Evolutionary conservation across 1,140 invertebrate genomes (phyloP).

Genomic region (Drosophila burlai): DNA sequence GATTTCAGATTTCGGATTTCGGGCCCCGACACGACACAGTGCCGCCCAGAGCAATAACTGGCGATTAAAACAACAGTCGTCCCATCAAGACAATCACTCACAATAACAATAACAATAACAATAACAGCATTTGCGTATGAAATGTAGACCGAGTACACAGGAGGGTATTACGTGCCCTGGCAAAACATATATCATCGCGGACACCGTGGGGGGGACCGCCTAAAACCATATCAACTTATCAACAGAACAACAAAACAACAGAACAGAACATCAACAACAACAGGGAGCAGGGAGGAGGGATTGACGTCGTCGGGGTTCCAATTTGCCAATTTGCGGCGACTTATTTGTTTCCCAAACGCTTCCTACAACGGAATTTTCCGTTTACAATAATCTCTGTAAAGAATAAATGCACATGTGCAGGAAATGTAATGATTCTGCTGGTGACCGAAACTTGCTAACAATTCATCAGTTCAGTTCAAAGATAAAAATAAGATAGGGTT

Average conservation of each 20-base stretch:
- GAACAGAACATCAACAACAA: slow-evolving; percentile 5
- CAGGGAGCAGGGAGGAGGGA: neutral
- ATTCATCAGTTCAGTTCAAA: neutral
- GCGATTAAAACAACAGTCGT: slow-evolving; percentile 56
- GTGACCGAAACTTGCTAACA: neutral
- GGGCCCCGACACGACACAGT: slow-evolving; percentile 64
- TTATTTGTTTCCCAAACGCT: slow-evolving; percentile 12
- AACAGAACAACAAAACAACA: slow-evolving; percentile 2
- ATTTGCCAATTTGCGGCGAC: slow-evolving; percentile 44
- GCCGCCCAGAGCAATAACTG: slow-evolving; percentile 29
- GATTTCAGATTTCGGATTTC: slow-evolving; percentile 76
- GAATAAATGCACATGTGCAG: no score
- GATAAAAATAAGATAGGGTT: no score
- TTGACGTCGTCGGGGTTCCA: slow-evolving; percentile 42
- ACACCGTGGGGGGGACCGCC: slow-evolving; percentile 2
- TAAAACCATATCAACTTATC: slow-evolving; percentile 33
- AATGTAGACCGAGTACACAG: slow-evolving; percentile 5
- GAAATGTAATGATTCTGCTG: no score
- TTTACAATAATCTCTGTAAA: slow-evolving; percentile 10
- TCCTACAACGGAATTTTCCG: slow-evolving; percentile 45
- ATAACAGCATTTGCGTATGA: slow-evolving; percentile 29
- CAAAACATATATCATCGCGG: slow-evolving; percentile 20
- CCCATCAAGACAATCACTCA: slow-evolving; percentile 28
- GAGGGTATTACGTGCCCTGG: slow-evolving; percentile 1
- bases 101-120: slow-evolving; percentile 39